Evolutionary conservation across 2,888 invertebrate genomes (phyloP), one percentile per base, ranked within the genome.

Genomic region (Phaonia tiefii): DNA sequence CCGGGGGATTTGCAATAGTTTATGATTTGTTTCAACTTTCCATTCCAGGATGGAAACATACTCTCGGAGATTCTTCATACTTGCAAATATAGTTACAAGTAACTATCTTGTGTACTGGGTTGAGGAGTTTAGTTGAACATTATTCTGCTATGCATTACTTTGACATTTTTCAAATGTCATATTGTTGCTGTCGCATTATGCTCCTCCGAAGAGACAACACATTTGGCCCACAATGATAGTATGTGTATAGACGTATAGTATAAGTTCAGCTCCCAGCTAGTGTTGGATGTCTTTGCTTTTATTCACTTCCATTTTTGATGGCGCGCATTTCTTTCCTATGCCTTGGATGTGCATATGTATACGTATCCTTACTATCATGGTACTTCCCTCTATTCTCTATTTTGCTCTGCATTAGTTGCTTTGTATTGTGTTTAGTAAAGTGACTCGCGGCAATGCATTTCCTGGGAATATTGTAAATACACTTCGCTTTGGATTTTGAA

Each of bases 381-480:
- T n/a, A n/a, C n/a, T n/a, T n/a, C n/a, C n/a, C n/a, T n/a, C n/a
- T n/a, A n/a, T n/a, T n/a, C n/a, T n/a, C n/a, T n/a, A n/a, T n/a
- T n/a, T n/a, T n/a, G n/a, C n/a, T n/a, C n/a, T n/a, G n/a, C n/a
- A n/a, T n/a, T n/a, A n/a, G n/a, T n/a, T n/a, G n/a, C n/a, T n/a
- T n/a, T n/a, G n/a, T n/a, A 0, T 51, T 60, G 44, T 49, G 31
- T 25, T 54, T 70, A 22, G 72, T 80, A 77, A 80, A 60, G 80
- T 81, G 78, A 81, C 81, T 81, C 49, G 81, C 81, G 81, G 78
- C 81, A 81, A 65, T 54, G 69, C 76, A 78, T 75, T 75, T 81
- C 81, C 81, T 42, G 58, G 67, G 78, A 63, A 78, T 78, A 81
- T 75, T 81, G 81, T 75, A 78, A 78, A 81, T 75, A 75, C 69